phyloP scores from a whole-genome alignment of 2,113 vertebrate genomes.

The Vicugna pacos region DNA sequence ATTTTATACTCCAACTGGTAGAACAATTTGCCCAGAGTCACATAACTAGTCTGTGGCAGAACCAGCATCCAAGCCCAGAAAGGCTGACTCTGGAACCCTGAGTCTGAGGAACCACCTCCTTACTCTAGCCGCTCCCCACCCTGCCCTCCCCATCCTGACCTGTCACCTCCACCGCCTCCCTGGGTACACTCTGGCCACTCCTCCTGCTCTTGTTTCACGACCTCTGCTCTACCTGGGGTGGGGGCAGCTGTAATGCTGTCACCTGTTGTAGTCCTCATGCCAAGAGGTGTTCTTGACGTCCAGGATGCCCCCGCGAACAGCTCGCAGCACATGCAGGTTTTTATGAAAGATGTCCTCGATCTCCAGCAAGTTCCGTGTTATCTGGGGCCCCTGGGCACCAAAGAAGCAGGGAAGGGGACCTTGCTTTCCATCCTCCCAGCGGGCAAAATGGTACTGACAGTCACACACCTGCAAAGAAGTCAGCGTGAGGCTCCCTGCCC shows the following conservation, averaged over 20 bases:
- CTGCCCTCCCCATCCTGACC: no score
- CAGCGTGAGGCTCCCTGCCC: neutral
- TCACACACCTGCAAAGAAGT: slow-evolving; percentile 90
- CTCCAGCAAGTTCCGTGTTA: slow-evolving; percentile 87
- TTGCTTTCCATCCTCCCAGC: slow-evolving; percentile 86
- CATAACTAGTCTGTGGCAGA: neutral
- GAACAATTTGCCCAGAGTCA: neutral
- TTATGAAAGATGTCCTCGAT: slow-evolving; percentile 88
- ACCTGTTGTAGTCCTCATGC: slow-evolving; percentile 90
- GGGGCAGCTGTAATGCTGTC: neutral
- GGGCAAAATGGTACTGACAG: slow-evolving; percentile 92
- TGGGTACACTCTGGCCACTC: neutral
- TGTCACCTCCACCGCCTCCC: neutral
- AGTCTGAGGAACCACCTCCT: neutral
- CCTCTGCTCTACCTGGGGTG: neutral
- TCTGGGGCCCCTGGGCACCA: slow-evolving; percentile 86
- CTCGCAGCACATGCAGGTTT: slow-evolving; percentile 84
- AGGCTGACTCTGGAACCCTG: neutral
- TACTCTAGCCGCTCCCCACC: neutral
- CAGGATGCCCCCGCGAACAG: slow-evolving; percentile 84
- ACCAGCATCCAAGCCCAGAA: neutral
- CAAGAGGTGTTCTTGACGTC: slow-evolving; percentile 91
- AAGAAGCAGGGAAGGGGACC: slow-evolving; percentile 88
- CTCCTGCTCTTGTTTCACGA: neutral
- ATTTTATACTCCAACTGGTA: neutral